Evolutionary conservation across 2,888 invertebrate genomes (phyloP), one percentile per base, ranked within the genome.

Genomic region (Andrena camellia): DNA sequence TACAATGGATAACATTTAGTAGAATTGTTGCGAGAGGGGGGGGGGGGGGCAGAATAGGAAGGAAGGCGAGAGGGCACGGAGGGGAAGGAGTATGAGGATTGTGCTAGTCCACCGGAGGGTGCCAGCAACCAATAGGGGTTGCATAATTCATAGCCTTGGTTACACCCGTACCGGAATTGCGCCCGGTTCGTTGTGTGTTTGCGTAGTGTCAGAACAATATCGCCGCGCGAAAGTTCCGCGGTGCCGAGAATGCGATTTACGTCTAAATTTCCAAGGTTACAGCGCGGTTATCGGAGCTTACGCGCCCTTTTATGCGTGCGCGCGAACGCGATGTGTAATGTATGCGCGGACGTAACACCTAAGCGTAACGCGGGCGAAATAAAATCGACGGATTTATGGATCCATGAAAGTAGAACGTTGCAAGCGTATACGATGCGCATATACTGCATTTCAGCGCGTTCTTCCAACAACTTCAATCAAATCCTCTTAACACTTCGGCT

Each of bases 81-180:
- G 72, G 62, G 70, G 59, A 64, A 13, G 67, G 73, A 42, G 80
- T 31, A 77, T 76, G 87, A 88, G 89, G 85, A 89, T 85, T 88
- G 84, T 86, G 83, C 84, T 72, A 81, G 80, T 86, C 79, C 78
- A 79, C 78, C 80, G 88, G 88, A 86, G 89, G 90, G 88, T 89
- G 88, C 88, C 72, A 83, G 88, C 88, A 80, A 88, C 88, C 88
- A 89, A 88, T 90, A 84, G 89, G 86, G 88, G 86, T 90, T 91
- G 90, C 90, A 92, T 92, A 92, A 92, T 92, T 92, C 92, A 92
- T 92, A 89, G 89, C 85, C 83, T 86, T 78, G 88, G 90, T 88
- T 90, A 90, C 90, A 92, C 90, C 88, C 90, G 89, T 90, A 90
- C 90, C 90, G 88, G 90, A 91, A 91, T 91, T 91, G 90, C 90